Conservation (phyloP, 1,140 invertebrate genomes). For the Scaptomyza graminum region DNA sequence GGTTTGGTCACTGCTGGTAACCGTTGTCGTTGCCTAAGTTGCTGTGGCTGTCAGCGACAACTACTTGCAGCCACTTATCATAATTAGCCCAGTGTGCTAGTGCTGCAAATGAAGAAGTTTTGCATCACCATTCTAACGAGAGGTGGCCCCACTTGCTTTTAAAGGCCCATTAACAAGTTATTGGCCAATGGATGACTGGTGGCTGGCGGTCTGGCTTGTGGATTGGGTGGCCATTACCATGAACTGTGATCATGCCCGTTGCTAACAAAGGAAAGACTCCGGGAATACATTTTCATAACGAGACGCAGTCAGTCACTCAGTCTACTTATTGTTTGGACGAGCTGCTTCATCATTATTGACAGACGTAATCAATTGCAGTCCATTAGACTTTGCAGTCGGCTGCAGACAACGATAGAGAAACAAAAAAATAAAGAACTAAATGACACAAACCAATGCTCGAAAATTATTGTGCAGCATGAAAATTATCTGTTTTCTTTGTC, state of each 20-base stretch:
- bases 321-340: constrained; percentile 43
- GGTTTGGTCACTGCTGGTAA: constrained; percentile 31
- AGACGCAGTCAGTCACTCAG: constrained; percentile 37
- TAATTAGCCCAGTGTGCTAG: constrained; percentile 54
- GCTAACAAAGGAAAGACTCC: constrained; percentile 30
- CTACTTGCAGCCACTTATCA: constrained; percentile 68
- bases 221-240: constrained; percentile 7
- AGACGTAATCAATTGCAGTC: constrained; percentile 69
- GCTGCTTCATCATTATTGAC: constrained; percentile 57
- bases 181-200: constrained; percentile 20
- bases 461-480: constrained; percentile 16
- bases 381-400: constrained; percentile 55
- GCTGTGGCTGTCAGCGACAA: constrained; percentile 47
- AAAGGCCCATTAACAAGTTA: constrained; percentile 55
- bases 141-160: constrained; percentile 44
- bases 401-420: constrained; percentile 6
- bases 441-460: constrained; percentile 19
- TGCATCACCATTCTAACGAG: constrained; percentile 41
- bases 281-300: constrained; percentile 56
- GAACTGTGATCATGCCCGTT: constrained; percentile 11
- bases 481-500: constrained; percentile 12
- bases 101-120: constrained; percentile 57
- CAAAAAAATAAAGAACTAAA: constrained; percentile 5
- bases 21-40: constrained; percentile 23
- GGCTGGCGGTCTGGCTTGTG: neutral